Base-by-base conservation (phyloP, 2,113 vertebrate species). In the Syngnathus typhle region DNA sequence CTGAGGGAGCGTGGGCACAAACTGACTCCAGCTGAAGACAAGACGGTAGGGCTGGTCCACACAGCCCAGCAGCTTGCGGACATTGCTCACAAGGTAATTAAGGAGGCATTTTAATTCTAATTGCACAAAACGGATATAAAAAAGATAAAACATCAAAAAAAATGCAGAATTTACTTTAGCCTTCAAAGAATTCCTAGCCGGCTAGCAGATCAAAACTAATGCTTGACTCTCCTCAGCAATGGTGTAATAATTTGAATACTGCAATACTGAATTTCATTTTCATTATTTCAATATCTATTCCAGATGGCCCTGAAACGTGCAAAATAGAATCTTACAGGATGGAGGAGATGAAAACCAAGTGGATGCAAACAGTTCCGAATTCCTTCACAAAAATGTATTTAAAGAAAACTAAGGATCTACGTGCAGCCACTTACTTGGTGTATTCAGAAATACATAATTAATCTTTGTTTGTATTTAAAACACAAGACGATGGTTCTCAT, bases 21-120 rank as follows among this genome's bases (percentile, higher is more conserved):
- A 54, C 82, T 97, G 82, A 90, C 90, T 69, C 91, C 88, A 59
- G 90, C 93, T 3, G 95, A 96, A 65, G 93, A 97, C 74, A 94
- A 92, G 74, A 94, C 94, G 0, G 91, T 92, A 58, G 93, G 94
- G 32, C 76, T 95, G 89, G 92, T 92, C 86, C 93, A 94, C 78
- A 94, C 91, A 27, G 92, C 93, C 69, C 94, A 95, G 83, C 93
- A 94, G 84, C 93, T 96, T 60, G 93, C 93, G 51, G 93, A 96
- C 87, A 93, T 92, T 56, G 93, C 94, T 58, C 94, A 96, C 75
- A 95, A 96, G 94, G 96, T 98, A 77, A 87, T 32, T 19, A 43
- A 10, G 18, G 12, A 44, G 6, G 4, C 38, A n/a, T 9, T 39
- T 58, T 5, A 60, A n/a, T 38, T 8, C 13, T 38, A 60, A 60